Evolutionary conservation across 2,888 invertebrate genomes (phyloP).

Genomic region (Cerceris rybyensis): DNA sequence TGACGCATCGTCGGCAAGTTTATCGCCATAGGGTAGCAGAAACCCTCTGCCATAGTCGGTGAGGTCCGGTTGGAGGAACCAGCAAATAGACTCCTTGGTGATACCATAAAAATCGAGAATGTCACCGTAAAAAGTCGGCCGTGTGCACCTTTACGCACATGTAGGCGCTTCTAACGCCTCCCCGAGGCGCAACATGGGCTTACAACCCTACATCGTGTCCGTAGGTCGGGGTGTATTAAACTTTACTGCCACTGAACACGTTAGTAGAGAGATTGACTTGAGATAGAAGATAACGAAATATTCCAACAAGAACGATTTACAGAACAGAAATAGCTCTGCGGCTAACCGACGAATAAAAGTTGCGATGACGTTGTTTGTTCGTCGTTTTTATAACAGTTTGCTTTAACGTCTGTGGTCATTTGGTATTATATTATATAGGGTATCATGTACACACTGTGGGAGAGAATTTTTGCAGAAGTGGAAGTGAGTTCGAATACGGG

Average conservation of each 20-base stretch:
- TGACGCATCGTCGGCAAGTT: conserved; percentile 6
- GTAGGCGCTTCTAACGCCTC: conserved; percentile 23
- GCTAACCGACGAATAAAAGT: neutral
- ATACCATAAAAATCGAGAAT: conserved; percentile 40
- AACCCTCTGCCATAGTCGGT: neutral
- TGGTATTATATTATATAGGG: no score
- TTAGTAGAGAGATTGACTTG: conserved; percentile 11
- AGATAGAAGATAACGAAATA: neutral
- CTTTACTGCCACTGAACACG: conserved; percentile 14
- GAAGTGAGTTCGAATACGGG: no score
- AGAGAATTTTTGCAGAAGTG: no score
- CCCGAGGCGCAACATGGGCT: conserved; percentile 28
- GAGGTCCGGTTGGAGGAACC: neutral
- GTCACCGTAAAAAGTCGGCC: conserved; percentile 30
- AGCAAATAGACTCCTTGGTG: conserved; percentile 28
- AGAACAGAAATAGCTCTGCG: neutral
- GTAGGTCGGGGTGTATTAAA: conserved; percentile 9
- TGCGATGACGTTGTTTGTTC: neutral
- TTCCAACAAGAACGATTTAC: neutral
- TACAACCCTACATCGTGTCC: neutral
- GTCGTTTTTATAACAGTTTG: no score
- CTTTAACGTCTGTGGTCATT: no score
- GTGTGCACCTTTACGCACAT: conserved; percentile 27
- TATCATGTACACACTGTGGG: no score
- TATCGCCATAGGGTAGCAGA: neutral